A percentile compares a stretch with the other conserved stretches of the same genome.
Evolutionary conservation across 2,113 vertebrate species (phyloP).

Genomic region (Drymodes brunneopygia): DNA sequence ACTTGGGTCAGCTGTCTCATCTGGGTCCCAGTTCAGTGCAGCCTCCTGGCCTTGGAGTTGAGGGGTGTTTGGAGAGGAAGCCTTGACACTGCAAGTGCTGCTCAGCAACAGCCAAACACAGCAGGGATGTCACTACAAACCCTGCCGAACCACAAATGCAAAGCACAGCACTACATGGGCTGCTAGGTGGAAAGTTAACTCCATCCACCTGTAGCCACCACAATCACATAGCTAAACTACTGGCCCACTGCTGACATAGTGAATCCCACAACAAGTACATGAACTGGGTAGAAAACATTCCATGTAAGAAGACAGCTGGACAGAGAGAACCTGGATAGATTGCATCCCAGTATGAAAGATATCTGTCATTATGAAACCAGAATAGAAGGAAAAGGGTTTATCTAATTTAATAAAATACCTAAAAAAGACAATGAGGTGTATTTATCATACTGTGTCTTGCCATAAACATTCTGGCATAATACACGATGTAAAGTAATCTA

Average conservation of each 20-base stretch:
- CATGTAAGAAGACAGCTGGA: neutral
- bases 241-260: neutral
- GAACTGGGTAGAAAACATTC: neutral
- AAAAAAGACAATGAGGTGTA: neutral
- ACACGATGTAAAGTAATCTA: neutral
- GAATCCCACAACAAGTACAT: neutral
- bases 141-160: neutral
- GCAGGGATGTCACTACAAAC: neutral
- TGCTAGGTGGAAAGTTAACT: neutral
- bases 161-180: neutral
- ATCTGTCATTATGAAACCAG: neutral
- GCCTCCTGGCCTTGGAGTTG: too few species aligned
- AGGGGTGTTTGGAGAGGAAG: neutral
- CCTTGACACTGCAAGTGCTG: neutral
- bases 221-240: neutral
- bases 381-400: neutral
- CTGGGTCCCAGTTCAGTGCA: neutral
- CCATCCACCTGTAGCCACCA: neutral
- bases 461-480: neutral
- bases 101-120: neutral
- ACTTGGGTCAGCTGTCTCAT: neutral
- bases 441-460: neutral
- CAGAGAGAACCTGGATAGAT: neutral
- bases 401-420: neutral
- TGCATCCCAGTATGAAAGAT: neutral